Conservation (phyloP, 2,113 vertebrate genomes). For the Kryptolebias marmoratus region DNA sequence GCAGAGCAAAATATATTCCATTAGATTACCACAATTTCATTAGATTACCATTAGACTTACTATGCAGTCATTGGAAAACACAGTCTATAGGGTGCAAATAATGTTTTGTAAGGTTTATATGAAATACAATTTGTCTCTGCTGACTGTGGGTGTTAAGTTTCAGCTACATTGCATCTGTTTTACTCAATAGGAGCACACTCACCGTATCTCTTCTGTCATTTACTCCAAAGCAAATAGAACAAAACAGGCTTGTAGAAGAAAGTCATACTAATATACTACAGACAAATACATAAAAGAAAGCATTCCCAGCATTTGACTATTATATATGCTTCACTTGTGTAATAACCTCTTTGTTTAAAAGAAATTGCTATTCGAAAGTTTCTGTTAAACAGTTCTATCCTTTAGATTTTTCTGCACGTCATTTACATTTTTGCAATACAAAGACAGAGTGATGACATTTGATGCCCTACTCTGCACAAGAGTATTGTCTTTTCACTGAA, state of each 20-base stretch:
- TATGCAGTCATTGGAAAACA: conserved; percentile 36
- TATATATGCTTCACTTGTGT: neutral
- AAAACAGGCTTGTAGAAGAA: neutral
- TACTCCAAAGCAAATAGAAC: neutral
- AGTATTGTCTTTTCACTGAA: neutral
- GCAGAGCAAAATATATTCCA: conserved; percentile 60
- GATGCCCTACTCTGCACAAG: neutral
- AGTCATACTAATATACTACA: neutral
- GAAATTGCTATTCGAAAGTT: neutral
- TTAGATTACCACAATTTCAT: conserved; percentile 64
- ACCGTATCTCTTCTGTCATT: neutral
- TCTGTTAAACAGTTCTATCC: neutral
- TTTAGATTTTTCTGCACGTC: neutral
- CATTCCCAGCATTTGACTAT: neutral
- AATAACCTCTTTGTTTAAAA: neutral
- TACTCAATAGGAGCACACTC: conserved; percentile 2
- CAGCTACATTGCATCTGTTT: conserved; percentile 3
- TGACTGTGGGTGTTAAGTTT: conserved; percentile 21
- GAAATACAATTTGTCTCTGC: conserved; percentile 25
- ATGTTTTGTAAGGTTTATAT: conserved; percentile 38
- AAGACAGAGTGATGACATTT: neutral
- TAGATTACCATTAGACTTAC: conserved; percentile 56
- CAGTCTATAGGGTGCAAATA: conserved; percentile 39
- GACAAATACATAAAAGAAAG: neutral
- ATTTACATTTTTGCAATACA: neutral